A percentile compares a stretch with the other conserved stretches of the same genome.
Conservation (phyloP, 1,140 invertebrate species). For the Eupristina koningsbergeri region DNA sequence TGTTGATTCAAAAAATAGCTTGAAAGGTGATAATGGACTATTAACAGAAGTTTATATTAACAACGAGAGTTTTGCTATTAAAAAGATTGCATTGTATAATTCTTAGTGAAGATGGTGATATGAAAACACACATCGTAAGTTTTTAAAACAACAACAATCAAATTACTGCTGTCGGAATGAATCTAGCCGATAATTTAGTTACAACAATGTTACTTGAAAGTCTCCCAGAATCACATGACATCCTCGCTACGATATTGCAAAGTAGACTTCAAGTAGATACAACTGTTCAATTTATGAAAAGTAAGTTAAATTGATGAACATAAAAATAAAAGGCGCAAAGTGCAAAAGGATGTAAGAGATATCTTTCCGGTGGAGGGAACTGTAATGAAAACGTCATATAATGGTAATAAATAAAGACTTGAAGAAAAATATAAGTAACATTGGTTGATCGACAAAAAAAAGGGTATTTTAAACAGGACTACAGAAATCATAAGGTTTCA, state of each 20-base stretch:
- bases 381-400: conserved; percentile 11
- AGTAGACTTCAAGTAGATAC: conserved; percentile 50
- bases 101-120: not conserved
- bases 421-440: too few species aligned
- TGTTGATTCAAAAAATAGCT: conserved; percentile 23
- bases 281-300: conserved; percentile 43
- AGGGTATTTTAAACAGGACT: conserved; percentile 48
- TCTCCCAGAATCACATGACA: conserved; percentile 46
- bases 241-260: conserved; percentile 46
- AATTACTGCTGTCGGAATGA: conserved; percentile 7
- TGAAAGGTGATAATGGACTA: conserved; percentile 46
- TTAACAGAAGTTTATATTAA: conserved; percentile 31
- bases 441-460: not conserved
- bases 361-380: not conserved
- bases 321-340: conserved; percentile 38
- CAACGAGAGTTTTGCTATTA: conserved; percentile 1
- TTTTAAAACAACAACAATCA: not conserved
- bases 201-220: conserved; percentile 48
- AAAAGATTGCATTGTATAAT: conserved; percentile 11
- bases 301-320: conserved; percentile 50
- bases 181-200: conserved; percentile 35
- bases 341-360: not conserved
- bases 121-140: conserved; percentile 21
- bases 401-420: conserved; percentile 7
- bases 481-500: conserved; percentile 43